Evolutionary conservation across 2,113 vertebrate species (phyloP).

Genomic region (Paratilapia polleni): DNA sequence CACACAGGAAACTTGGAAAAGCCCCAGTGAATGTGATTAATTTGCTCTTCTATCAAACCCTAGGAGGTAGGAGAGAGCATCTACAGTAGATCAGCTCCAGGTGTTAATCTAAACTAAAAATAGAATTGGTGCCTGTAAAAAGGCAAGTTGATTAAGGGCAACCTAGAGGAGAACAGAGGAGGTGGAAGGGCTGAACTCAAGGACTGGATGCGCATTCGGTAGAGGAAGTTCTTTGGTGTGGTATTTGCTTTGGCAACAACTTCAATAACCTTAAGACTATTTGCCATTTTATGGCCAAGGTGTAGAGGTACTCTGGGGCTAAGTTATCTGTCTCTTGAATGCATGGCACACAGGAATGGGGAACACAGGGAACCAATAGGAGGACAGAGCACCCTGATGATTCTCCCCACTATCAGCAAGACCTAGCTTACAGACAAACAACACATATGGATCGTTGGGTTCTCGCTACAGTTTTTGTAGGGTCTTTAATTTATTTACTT

Average conservation of each 20-base stretch:
- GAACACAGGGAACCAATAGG: background rate
- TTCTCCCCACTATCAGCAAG: background rate
- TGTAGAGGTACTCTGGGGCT: background rate
- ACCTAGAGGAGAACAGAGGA: background rate
- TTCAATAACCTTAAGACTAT: background rate
- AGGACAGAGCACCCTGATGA: background rate
- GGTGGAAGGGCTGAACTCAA: background rate
- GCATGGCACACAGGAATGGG: background rate
- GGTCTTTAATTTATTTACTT: background rate
- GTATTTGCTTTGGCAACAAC: slow-evolving; percentile 33
- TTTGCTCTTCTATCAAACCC: slow-evolving; percentile 47
- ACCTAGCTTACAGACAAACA: background rate
- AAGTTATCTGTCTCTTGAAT: background rate
- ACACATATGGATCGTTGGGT: background rate
- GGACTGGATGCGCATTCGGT: slow-evolving; percentile 31
- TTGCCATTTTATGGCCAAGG: background rate
- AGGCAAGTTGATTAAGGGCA: slow-evolving; percentile 56
- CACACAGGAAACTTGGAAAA: slow-evolving; percentile 40
- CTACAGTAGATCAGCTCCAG: slow-evolving; percentile 65
- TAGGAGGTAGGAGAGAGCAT: slow-evolving; percentile 12
- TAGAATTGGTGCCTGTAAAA: slow-evolving; percentile 65
- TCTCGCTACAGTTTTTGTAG: background rate
- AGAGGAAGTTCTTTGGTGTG: slow-evolving; percentile 14
- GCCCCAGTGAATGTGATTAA: slow-evolving; percentile 62
- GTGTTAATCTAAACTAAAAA: slow-evolving; percentile 73